These are phyloP conservation scores for Synergus umbraculus DNA, from an alignment of 2,888 invertebrate species.

Conservation along the genomic window DNA sequence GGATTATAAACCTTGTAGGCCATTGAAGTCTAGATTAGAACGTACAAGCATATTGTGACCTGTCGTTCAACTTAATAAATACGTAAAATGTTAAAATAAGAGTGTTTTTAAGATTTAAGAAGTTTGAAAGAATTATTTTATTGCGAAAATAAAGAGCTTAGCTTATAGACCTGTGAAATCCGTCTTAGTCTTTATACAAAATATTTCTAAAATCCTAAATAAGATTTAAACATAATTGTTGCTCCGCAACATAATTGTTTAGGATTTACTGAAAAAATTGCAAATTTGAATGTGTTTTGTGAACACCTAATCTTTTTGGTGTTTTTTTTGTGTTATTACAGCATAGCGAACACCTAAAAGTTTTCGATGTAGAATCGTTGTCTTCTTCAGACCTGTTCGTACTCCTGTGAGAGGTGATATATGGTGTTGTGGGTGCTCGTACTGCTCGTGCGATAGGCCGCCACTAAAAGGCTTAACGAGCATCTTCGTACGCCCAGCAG, in stretches of 20 bases:
- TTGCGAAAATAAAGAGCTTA: no score
- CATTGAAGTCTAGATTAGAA: no score
- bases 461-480: conserved; percentile 77
- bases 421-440: conserved; percentile 71
- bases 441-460: conserved; percentile 72
- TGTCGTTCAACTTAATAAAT: no score
- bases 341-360: conserved; percentile 44
- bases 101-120: no score
- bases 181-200: no score
- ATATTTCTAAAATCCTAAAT: no score
- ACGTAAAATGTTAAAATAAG: no score
- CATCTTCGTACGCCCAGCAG: conserved; percentile 74
- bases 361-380: conserved; percentile 61
- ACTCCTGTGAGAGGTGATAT: conserved; percentile 65
- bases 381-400: conserved; percentile 53
- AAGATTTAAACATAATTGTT: no score
- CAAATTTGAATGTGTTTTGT: not conserved
- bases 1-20: no score
- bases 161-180: no score
- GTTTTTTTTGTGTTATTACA: not conserved
- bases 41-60: no score
- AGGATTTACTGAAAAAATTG: not conserved
- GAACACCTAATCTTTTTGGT: not conserved
- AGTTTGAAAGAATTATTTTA: no score
- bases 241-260: not conserved